phyloP scores from a whole-genome alignment of 2,888 invertebrate species.

The Xiphydria camelus region DNA sequence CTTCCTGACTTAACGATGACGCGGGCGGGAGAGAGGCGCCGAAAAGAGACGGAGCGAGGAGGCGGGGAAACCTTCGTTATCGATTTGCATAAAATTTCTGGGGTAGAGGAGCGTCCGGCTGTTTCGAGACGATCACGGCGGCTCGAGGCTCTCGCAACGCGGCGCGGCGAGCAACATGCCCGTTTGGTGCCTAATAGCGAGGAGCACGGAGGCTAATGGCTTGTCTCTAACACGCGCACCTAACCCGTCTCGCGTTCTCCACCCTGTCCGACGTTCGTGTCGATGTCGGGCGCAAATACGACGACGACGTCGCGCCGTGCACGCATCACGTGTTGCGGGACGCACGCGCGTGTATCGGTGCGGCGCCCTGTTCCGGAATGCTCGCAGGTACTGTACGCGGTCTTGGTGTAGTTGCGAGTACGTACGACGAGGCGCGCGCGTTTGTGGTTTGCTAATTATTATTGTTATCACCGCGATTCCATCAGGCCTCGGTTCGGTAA shows the following conservation, averaged over 20 bases:
- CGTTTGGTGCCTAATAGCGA: conserved; percentile 34
- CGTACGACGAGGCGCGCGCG: no score
- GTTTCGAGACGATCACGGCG: no score
- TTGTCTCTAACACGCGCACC: conserved; percentile 38
- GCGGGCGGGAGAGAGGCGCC: conserved; percentile 15
- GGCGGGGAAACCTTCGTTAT: no score
- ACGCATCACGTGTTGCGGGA: no score
- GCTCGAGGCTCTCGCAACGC: no score
- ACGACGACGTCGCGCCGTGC: no score
- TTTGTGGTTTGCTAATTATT: conserved; percentile 36
- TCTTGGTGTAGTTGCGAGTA: no score
- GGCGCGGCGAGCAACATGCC: conserved; percentile 40
- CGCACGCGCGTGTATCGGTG: no score
- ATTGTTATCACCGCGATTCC: conserved; percentile 40
- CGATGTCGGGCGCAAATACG: background rate
- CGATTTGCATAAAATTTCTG: no score
- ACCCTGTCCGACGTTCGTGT: conserved; percentile 9
- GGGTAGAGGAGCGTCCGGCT: no score
- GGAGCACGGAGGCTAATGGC: conserved; percentile 38
- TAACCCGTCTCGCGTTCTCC: conserved; percentile 30
- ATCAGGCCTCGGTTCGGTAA: conserved; percentile 36
- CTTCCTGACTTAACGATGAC: background rate
- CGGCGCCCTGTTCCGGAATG: no score
- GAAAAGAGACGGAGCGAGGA: conserved; percentile 21
- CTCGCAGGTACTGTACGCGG: no score